These are phyloP conservation scores for Ptychadena robeensis DNA, from an alignment of 2,797 vertebrate species.

Conservation along the genomic window DNA sequence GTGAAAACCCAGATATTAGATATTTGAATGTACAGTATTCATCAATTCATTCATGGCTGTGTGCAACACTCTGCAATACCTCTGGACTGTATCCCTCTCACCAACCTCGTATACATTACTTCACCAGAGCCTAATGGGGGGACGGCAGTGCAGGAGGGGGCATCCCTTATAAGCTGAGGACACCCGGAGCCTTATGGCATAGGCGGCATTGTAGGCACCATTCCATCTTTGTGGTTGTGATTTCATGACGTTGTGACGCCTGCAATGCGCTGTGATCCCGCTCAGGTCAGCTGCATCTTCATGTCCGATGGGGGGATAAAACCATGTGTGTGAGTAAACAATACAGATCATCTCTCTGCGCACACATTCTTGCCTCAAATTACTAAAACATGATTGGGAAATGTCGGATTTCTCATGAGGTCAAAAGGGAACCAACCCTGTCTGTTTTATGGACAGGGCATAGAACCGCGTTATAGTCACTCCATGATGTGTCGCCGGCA, in stretches of 20 bases:
- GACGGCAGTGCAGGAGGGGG: conserved; percentile 44
- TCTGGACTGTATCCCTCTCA: conserved; percentile 29
- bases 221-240: neutral
- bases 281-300: neutral
- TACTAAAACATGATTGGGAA: conserved; percentile 14
- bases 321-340: neutral
- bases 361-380: neutral
- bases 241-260: conserved; percentile 16
- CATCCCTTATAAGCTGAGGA: conserved; percentile 14
- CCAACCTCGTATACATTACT: conserved; percentile 1
- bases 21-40: conserved; percentile 41
- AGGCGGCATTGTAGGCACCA: conserved; percentile 12
- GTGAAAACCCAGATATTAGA: conserved; percentile 17
- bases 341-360: neutral
- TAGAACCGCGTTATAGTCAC: conserved; percentile 9
- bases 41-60: conserved; percentile 28
- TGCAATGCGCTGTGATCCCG: conserved; percentile 19
- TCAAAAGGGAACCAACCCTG: conserved; percentile 49
- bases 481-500: conserved; percentile 44
- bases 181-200: neutral
- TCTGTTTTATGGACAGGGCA: neutral
- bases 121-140: conserved; percentile 38
- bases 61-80: conserved; percentile 25
- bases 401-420: conserved; percentile 31
- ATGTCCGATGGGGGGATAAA: neutral